Percentiles rank a stretch among this genome's conserved stretches.
Evolutionary conservation across 1,140 invertebrate species (phyloP).

Genomic region (Galendromus occidentalis): DNA sequence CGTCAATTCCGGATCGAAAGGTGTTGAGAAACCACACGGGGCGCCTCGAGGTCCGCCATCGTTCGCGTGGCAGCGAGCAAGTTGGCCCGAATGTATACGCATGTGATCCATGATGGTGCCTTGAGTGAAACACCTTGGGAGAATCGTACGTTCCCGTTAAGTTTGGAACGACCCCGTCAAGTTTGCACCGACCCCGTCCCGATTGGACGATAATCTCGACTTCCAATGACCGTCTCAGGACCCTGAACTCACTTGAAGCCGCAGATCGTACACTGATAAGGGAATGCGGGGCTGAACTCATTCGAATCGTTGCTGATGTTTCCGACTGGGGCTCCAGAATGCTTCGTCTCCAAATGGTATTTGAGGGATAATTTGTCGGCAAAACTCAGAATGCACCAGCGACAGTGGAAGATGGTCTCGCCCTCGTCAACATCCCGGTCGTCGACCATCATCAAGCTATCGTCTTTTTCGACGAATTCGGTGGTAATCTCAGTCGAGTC

Average conservation of each 20-base stretch:
- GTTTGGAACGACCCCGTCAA: constrained; percentile 27
- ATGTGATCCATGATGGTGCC: constrained; percentile 32
- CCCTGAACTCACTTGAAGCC: constrained; percentile 29
- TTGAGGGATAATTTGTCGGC: neutral
- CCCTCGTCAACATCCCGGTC: constrained; percentile 7
- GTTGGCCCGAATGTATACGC: constrained; percentile 27
- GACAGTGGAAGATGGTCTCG: neutral
- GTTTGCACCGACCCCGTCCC: constrained; percentile 32
- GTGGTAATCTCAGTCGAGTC: too few species aligned
- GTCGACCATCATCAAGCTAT: neutral
- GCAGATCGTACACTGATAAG: constrained; percentile 5
- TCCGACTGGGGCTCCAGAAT: neutral
- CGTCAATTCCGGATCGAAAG: neutral
- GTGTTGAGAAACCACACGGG: neutral
- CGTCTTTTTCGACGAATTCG: too few species aligned
- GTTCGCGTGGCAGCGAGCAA: constrained; percentile 22
- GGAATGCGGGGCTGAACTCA: neutral
- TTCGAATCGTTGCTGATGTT: neutral
- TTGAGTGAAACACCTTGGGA: constrained; percentile 25
- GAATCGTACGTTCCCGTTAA: constrained; percentile 27
- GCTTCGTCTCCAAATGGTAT: neutral
- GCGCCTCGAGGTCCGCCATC: neutral
- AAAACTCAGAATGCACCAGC: constrained; percentile 1
- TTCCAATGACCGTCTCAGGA: too few species aligned
- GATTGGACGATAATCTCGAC: too few species aligned